Conservation (phyloP, 2,888 invertebrate genomes). For the Ephialtes manifestator region DNA sequence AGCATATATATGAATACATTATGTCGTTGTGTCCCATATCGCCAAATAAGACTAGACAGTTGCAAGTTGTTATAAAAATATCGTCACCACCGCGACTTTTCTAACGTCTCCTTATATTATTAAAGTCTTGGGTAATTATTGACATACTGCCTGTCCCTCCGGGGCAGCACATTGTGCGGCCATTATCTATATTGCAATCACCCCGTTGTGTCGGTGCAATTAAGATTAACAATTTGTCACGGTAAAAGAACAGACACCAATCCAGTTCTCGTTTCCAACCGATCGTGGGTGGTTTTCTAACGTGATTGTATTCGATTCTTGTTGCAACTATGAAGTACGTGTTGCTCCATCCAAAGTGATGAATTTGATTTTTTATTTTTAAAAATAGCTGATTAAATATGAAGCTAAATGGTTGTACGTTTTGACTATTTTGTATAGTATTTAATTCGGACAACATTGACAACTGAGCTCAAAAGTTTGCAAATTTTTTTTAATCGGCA, state of each 20-base stretch:
- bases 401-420: background rate
- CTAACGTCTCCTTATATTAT: constrained; percentile 40
- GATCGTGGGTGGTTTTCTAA: constrained; percentile 59
- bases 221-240: constrained; percentile 70
- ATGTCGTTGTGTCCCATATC: constrained; percentile 26
- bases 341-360: constrained; percentile 24
- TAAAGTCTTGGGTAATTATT: constrained; percentile 64
- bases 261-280: constrained; percentile 56
- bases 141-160: constrained; percentile 67
- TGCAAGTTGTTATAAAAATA: constrained; percentile 1
- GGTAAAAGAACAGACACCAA: constrained; percentile 54
- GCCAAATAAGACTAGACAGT: constrained; percentile 46
- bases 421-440: background rate
- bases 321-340: constrained; percentile 15
- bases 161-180: constrained; percentile 56
- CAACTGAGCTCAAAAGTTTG: too few species aligned
- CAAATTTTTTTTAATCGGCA: too few species aligned
- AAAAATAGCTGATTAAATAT: background rate
- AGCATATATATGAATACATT: background rate
- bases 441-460: background rate
- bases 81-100: constrained; percentile 6
- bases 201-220: constrained; percentile 57
- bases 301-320: constrained; percentile 36
- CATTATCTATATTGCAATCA: constrained; percentile 66
- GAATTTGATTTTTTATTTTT: too few species aligned